A percentile compares a stretch with the other conserved stretches of the same genome.
These are phyloP conservation scores for Hypena proboscidalis DNA, from an alignment of 2,888 invertebrate genomes.

Conservation along the genomic window DNA sequence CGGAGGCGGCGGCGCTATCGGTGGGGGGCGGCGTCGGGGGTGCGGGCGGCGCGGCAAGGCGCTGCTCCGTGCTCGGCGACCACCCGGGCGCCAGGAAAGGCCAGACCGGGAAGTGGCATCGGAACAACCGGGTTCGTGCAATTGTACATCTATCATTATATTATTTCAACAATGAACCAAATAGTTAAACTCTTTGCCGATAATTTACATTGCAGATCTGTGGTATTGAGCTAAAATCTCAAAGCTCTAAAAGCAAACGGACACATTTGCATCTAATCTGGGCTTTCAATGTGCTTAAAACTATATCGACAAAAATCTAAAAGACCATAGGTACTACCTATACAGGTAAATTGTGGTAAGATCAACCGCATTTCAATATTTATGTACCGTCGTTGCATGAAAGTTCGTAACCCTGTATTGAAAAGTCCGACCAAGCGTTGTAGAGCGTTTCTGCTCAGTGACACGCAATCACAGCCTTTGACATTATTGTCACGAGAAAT, in stretches of 20 bases:
- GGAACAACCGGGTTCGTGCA: slow-evolving; percentile 90
- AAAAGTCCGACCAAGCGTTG: slow-evolving; percentile 9
- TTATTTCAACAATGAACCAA: too few species aligned
- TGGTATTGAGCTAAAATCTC: too few species aligned
- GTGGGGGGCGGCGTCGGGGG: slow-evolving; percentile 79
- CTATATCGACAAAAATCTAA: background rate
- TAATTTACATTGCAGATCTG: too few species aligned
- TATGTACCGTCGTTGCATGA: background rate
- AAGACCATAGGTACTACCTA: too few species aligned
- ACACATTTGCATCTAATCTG: too few species aligned
- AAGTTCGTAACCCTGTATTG: background rate
- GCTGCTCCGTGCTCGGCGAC: slow-evolving; percentile 86
- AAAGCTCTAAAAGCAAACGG: too few species aligned
- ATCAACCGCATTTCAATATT: too few species aligned
- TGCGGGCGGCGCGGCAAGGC: slow-evolving; percentile 84
- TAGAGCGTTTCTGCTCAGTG: slow-evolving; percentile 4
- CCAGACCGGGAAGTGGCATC: slow-evolving; percentile 91
- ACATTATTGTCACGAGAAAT: slow-evolving; percentile 22
- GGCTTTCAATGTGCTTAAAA: too few species aligned
- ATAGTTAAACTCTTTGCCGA: too few species aligned
- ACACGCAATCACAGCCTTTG: slow-evolving; percentile 17
- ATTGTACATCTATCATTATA: background rate
- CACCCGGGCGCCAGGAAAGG: slow-evolving; percentile 85
- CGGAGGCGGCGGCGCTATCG: slow-evolving; percentile 86
- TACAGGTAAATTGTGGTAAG: too few species aligned